Base-by-base conservation (phyloP, 2,113 vertebrate species). In the Passer domesticus region DNA sequence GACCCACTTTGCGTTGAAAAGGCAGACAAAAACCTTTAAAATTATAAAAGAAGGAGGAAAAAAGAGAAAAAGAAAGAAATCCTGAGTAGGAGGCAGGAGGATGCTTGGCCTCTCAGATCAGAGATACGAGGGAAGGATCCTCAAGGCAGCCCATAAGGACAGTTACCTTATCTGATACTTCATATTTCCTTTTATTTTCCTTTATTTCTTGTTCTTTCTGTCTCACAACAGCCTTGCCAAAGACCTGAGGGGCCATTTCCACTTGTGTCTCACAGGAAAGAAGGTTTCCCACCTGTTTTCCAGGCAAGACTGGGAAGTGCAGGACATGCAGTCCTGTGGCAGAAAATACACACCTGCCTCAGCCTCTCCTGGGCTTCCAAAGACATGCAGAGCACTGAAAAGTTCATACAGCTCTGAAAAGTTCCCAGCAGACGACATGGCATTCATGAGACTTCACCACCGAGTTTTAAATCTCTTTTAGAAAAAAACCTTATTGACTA, bases 1-100 rank as follows among this genome's bases (percentile, higher is more conserved):
- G 95, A 96, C 93, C 96, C 95, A 97, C 56, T 96, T 96, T 92
- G 75, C 0, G 0, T 56, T 93, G 88, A 95, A 93, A 91, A 93
- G 52, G n/a, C 82, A 78, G 46, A 83, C 37, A 89, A 90, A 95
- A 87, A 24, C 17, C 56, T 68, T 90, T 74, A 77, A 86, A 72
- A 88, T 69, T 5, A 46, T 56, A 79, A 88, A 56, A 78, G n/a
- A 9, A 37, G 6, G 20, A 28, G 25, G 0, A 1, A 37, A 13
- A 31, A 41, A 7, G 35, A 23, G 27, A 13, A 50, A 11, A 68
- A 66, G 31, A 68, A 62, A 64, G 12, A 70, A 86, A 81, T 41
- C 59, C 39, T 67, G 60, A 94, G 72, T 63, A 52, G 75, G 85
- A 90, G 72, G 56, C 49, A 90, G 30, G 47, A 67, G 86, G 84